phyloP scores from a whole-genome alignment of 2,113 vertebrate species.

The Nesoenas mayeri region DNA sequence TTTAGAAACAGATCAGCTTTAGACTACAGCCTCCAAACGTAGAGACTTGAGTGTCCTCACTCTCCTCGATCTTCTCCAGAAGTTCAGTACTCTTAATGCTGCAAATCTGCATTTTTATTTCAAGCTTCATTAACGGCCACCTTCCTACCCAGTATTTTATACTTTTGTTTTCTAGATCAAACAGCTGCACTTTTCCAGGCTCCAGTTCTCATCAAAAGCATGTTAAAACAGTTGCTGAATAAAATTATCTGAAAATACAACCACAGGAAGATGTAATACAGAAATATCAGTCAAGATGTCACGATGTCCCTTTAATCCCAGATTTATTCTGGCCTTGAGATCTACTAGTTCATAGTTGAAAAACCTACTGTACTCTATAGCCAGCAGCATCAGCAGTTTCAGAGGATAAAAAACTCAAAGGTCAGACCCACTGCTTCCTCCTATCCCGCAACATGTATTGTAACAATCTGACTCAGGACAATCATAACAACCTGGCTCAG shows the following conservation, averaged over 20 bases:
- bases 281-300: neutral
- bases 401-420: conserved; percentile 72
- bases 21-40: neutral
- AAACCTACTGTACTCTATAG: conserved; percentile 28
- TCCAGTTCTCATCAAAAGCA: neutral
- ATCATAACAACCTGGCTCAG: conserved; percentile 25
- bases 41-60: neutral
- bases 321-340: conserved; percentile 43
- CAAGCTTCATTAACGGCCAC: neutral
- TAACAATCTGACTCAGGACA: conserved; percentile 52
- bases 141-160: neutral
- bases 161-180: neutral
- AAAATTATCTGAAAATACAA: neutral
- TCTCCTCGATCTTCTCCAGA: neutral
- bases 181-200: neutral
- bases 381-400: conserved; percentile 52
- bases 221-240: neutral
- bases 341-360: conserved; percentile 31
- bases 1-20: neutral
- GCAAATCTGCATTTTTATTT: neutral
- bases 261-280: neutral
- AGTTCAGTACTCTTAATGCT: neutral
- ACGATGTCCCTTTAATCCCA: neutral
- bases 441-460: neutral
- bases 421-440: conserved; percentile 37